Percentiles rank a stretch among this genome's conserved stretches.
Evolutionary conservation across 1,140 invertebrate species (phyloP).

Genomic region (Camponotus floridanus): DNA sequence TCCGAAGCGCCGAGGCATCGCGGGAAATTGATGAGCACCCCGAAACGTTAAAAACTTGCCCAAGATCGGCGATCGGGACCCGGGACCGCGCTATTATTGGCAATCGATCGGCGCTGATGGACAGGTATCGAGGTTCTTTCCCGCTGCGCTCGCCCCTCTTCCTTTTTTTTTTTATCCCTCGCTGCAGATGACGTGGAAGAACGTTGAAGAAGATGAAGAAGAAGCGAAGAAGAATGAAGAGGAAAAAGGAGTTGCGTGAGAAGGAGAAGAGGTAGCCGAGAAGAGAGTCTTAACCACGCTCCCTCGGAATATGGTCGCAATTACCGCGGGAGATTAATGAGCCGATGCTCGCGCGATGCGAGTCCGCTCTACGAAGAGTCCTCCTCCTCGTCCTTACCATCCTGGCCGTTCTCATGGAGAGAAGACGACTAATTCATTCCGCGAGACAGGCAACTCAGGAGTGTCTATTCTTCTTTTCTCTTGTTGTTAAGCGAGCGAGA

Average conservation of each 20-base stretch:
- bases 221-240: slow-evolving; percentile 58
- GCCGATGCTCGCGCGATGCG: slow-evolving; percentile 79
- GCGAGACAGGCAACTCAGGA: slow-evolving; percentile 72
- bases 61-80: slow-evolving; percentile 60
- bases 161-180: slow-evolving; percentile 41
- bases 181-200: slow-evolving; percentile 70
- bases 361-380: slow-evolving; percentile 74
- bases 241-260: slow-evolving; percentile 30
- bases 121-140: slow-evolving; percentile 75
- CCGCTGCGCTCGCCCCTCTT: slow-evolving; percentile 65
- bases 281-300: slow-evolving; percentile 75
- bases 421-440: slow-evolving; percentile 76
- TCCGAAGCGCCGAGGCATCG: slow-evolving; percentile 22
- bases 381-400: slow-evolving; percentile 62
- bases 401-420: slow-evolving; percentile 71
- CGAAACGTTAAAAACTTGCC: slow-evolving; percentile 69
- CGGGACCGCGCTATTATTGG: slow-evolving; percentile 71
- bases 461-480: slow-evolving; percentile 76
- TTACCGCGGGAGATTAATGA: slow-evolving; percentile 83
- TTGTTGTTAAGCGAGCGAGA: slow-evolving; percentile 73
- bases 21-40: slow-evolving; percentile 58
- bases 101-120: slow-evolving; percentile 74
- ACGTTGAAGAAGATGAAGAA: slow-evolving; percentile 63
- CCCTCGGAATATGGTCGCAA: slow-evolving; percentile 81
- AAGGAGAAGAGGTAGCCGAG: slow-evolving; percentile 60